Evolutionary conservation across 2,797 vertebrate genomes (phyloP).

Genomic region (Myripristis jacobus): DNA sequence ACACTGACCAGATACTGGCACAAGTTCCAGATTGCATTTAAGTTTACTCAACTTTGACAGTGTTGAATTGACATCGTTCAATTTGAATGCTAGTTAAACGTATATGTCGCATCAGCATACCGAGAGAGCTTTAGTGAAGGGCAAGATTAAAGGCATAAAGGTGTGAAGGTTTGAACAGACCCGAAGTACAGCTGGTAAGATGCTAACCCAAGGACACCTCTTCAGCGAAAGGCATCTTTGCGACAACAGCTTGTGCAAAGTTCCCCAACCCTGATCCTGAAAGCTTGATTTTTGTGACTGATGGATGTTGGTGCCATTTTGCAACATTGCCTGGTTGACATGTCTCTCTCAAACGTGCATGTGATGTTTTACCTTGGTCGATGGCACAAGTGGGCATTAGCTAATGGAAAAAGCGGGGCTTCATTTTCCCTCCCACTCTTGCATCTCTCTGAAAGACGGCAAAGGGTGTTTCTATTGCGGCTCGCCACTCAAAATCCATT

Average conservation of each 20-base stretch:
- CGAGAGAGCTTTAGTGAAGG: conserved; percentile 23
- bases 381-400: conserved; percentile 85
- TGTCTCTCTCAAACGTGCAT: conserved; percentile 36
- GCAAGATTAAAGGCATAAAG: conserved; percentile 31
- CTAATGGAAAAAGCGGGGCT: conserved; percentile 83
- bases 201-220: conserved; percentile 76
- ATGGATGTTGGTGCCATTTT: conserved; percentile 48
- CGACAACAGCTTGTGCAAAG: conserved; percentile 62
- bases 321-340: conserved; percentile 38
- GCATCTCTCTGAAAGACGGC: conserved; percentile 66
- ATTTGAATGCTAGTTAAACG: background rate
- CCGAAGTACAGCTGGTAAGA: conserved; percentile 74
- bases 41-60: conserved; percentile 47
- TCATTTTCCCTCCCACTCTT: conserved; percentile 71
- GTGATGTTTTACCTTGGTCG: conserved; percentile 74
- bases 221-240: conserved; percentile 56
- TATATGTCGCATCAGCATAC: conserved; percentile 38
- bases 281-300: conserved; percentile 29
- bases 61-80: conserved; percentile 17
- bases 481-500: conserved; percentile 84
- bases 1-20: conserved; percentile 22
- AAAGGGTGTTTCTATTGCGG: conserved; percentile 73
- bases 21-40: conserved; percentile 6
- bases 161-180: conserved; percentile 1
- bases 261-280: conserved; percentile 47